Conservation (phyloP, 1,140 invertebrate species). For the Chironomus striatipennis region DNA sequence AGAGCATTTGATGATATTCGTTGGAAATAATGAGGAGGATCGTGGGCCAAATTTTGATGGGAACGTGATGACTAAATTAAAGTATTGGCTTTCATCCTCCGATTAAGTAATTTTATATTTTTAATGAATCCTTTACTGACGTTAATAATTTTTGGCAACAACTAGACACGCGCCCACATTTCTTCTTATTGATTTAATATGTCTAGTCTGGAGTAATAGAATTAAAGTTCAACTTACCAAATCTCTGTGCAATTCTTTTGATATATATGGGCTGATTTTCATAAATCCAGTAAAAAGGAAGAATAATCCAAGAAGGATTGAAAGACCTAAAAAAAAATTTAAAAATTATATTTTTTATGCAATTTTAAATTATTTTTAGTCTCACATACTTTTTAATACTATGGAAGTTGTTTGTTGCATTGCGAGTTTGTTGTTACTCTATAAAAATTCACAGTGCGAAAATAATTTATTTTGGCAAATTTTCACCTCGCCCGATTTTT, state of each 20-base stretch:
- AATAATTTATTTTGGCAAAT: neutral
- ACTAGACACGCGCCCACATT: neutral
- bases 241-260: conserved; percentile 93
- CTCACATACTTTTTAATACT: conserved; percentile 11
- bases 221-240: conserved; percentile 62
- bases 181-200: neutral
- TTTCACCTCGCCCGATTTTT: conserved; percentile 17
- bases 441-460: neutral
- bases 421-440: neutral
- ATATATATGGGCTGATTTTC: conserved; percentile 84
- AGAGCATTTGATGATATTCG: conserved; percentile 13
- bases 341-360: neutral
- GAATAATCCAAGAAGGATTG: conserved; percentile 85
- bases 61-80: neutral
- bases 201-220: neutral
- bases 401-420: neutral
- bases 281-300: conserved; percentile 91
- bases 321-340: conserved; percentile 48
- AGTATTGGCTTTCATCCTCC: neutral
- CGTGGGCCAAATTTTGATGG: too few species aligned
- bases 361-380: neutral
- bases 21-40: neutral
- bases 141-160: neutral
- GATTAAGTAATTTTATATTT: neutral
- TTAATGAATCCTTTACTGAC: neutral